Conservation (phyloP, 2,888 invertebrate genomes). For the Pammene fasciana region DNA sequence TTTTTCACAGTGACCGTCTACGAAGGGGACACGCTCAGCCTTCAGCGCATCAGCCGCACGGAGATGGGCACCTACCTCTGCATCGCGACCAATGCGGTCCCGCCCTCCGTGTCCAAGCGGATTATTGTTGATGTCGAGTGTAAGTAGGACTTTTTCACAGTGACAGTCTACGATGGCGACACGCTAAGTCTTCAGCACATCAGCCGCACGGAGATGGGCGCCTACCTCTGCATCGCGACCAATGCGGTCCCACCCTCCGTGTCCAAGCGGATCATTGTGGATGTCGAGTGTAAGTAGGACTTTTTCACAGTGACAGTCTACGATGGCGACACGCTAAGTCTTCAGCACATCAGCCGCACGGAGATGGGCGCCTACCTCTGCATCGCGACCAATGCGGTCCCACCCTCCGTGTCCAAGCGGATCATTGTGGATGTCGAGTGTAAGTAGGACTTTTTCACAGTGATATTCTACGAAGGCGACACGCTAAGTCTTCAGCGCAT, state of each 20-base stretch:
- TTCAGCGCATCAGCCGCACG: slow-evolving; percentile 93
- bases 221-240: slow-evolving; percentile 91
- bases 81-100: slow-evolving; percentile 93
- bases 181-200: slow-evolving; percentile 93
- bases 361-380: slow-evolving; percentile 94
- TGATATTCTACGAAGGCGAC: slow-evolving; percentile 91
- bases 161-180: slow-evolving; percentile 91
- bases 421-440: slow-evolving; percentile 96
- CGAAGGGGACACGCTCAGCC: slow-evolving; percentile 92
- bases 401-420: slow-evolving; percentile 95
- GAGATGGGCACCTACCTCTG: slow-evolving; percentile 94
- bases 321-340: slow-evolving; percentile 92
- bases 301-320: slow-evolving; percentile 84
- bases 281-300: slow-evolving; percentile 91
- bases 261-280: slow-evolving; percentile 95
- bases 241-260: slow-evolving; percentile 96
- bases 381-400: slow-evolving; percentile 93
- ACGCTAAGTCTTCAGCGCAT: slow-evolving; percentile 93
- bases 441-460: slow-evolving; percentile 73
- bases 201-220: slow-evolving; percentile 94
- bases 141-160: slow-evolving; percentile 73
- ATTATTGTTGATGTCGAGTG: slow-evolving; percentile 96
- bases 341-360: slow-evolving; percentile 93
- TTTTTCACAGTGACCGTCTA: slow-evolving; percentile 84
- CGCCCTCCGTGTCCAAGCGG: slow-evolving; percentile 95